phyloP scores from a whole-genome alignment of 2,797 vertebrate genomes.

The Arnoldichthys spilopterus region DNA sequence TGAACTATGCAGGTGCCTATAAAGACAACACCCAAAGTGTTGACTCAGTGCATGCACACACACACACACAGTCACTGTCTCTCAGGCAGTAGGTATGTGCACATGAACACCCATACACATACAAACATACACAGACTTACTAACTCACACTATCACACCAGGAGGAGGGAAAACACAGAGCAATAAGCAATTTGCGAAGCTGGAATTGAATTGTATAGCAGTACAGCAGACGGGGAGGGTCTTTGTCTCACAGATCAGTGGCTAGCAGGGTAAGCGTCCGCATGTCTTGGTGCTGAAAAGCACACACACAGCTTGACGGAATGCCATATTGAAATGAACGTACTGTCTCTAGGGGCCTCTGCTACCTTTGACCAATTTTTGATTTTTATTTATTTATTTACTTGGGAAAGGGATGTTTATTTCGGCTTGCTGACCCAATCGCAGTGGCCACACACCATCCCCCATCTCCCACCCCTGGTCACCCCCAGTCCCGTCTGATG shows the following conservation, averaged over 20 bases:
- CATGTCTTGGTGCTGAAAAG: constrained; percentile 67
- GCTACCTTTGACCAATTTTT: constrained; percentile 71
- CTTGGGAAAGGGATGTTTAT: constrained; percentile 63
- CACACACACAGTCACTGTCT: constrained; percentile 37
- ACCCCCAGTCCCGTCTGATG: constrained; percentile 52
- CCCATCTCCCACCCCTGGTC: constrained; percentile 38
- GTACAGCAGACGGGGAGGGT: constrained; percentile 66
- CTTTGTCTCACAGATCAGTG: constrained; percentile 77
- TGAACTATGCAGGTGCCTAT: constrained; percentile 48
- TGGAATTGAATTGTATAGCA: constrained; percentile 80
- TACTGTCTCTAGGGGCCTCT: constrained; percentile 70
- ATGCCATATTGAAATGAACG: constrained; percentile 77
- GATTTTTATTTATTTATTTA: constrained; percentile 53
- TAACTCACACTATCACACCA: constrained; percentile 55
- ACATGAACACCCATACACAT: constrained; percentile 52
- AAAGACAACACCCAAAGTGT: constrained; percentile 41
- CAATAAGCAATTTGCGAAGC: constrained; percentile 76
- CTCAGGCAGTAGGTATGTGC: constrained; percentile 54
- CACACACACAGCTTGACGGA: constrained; percentile 62
- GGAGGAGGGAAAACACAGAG: constrained; percentile 61
- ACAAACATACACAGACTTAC: constrained; percentile 56
- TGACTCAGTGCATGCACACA: constrained; percentile 10
- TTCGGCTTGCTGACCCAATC: constrained; percentile 76
- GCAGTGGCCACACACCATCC: constrained; percentile 70
- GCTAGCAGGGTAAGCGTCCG: constrained; percentile 69